phyloP scores from a whole-genome alignment of 2,797 vertebrate species.

The Argya squamiceps region DNA sequence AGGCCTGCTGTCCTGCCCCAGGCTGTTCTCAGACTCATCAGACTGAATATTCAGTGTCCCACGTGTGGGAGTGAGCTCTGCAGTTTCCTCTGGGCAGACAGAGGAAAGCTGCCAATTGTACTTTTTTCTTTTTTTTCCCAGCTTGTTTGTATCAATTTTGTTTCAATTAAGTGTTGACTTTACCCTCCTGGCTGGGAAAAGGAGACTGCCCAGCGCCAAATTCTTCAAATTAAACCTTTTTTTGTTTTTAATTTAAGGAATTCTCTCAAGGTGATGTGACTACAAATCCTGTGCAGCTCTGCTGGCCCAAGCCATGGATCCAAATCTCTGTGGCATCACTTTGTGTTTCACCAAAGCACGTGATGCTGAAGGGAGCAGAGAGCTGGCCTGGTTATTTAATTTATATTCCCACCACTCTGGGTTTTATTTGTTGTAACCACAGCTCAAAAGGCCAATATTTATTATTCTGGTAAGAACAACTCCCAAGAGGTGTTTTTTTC shows the following conservation, averaged over 20 bases:
- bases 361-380: neutral
- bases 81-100: neutral
- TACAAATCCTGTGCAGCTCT: neutral
- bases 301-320: neutral
- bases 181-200: neutral
- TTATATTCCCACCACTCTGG: neutral
- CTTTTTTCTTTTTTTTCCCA: neutral
- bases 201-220: neutral
- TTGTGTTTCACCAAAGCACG: neutral
- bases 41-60: neutral
- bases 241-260: neutral
- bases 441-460: neutral
- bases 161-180: neutral
- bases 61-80: rapidly evolving
- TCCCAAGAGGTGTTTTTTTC: neutral
- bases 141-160: neutral
- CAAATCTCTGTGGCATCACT: neutral
- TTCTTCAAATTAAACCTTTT: neutral
- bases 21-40: neutral
- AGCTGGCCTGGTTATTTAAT: neutral
- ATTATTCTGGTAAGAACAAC: neutral
- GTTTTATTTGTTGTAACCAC: neutral
- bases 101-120: neutral
- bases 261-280: neutral
- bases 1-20: neutral